Conservation (phyloP, 2,113 vertebrate species). For the Pangasianodon gigas region DNA sequence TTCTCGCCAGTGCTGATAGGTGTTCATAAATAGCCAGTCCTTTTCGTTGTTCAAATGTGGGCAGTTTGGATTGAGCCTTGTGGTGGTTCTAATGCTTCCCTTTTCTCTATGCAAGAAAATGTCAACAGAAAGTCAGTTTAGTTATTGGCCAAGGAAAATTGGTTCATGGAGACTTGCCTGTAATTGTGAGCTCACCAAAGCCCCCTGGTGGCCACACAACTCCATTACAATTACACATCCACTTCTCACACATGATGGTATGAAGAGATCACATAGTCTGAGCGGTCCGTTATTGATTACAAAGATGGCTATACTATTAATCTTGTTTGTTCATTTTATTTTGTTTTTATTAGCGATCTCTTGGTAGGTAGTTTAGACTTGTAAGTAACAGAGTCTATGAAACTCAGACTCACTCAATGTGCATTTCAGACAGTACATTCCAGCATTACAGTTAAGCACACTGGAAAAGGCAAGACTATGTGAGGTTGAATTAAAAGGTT, state of each 20-base stretch:
- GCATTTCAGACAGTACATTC: conserved; percentile 53
- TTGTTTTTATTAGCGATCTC: not conserved
- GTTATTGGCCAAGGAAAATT: not conserved
- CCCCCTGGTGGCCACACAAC: conserved; percentile 35
- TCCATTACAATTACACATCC: conserved; percentile 7
- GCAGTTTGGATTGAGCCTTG: not conserved
- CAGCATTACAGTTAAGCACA: conserved; percentile 39
- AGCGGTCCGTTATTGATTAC: not conserved
- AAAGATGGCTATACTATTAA: not conserved
- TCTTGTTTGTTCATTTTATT: not conserved
- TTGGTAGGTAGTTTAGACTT: not conserved
- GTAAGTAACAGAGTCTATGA: not conserved
- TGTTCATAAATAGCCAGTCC: not conserved
- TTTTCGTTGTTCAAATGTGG: not conserved
- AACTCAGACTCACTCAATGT: not conserved
- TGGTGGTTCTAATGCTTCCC: not conserved
- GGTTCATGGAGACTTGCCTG: conserved; percentile 20
- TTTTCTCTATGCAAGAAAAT: conserved; percentile 5
- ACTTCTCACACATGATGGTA: not conserved
- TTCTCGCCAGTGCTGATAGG: not conserved
- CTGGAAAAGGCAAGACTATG: conserved; percentile 40
- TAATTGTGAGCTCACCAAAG: not conserved
- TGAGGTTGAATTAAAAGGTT: not conserved
- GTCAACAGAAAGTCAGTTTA: not conserved
- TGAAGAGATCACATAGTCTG: not conserved